Base-by-base conservation (phyloP, 1,140 invertebrate genomes). In the Drosophila orosa region DNA sequence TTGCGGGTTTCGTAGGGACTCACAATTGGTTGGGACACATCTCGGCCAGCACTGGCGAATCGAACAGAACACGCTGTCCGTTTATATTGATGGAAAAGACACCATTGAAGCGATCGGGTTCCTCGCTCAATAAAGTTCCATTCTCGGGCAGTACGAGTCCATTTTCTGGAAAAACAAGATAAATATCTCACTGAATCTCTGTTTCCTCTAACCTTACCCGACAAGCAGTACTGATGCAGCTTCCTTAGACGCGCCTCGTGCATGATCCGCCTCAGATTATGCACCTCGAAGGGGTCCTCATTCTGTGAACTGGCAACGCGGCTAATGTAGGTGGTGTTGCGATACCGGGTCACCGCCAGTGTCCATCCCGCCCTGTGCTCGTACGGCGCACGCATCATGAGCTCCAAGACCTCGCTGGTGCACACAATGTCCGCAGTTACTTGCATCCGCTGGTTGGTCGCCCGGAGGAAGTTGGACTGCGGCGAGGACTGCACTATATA, bases 321-420 rank as follows among this genome's bases (percentile, higher is more conserved):
- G n/a, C 71, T 68, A 8, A 86, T 69, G 31, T 83, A 86, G 1
- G 69, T 59, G 3, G 75, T 86, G 45, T 83, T 79, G 0, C 67
- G 59, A 37, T 67, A 86, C 8, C 58, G 78, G 27, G 65, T 60
- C 0, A 60, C 62, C 6, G 61, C 83, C 17, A 86, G 19, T 3
- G 45, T 60, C 79, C 79, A 86, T n/a, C 66, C 74, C 7, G 39
- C 13, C 5, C 44, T 59, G 17, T 31, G n/a, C n/a, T 87, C 74
- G 37, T 76, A 79, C 4, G 84, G 83, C 3, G 82, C 37, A 5
- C 62, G 52, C 83, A 87, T 76, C 8, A 86, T 52, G n/a, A 79
- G 7, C 29, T 65, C 60, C 22, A 86, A 35, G 8, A 79, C 55
- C 10, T 87, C 66, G 1, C 66, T 57, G 15, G 42, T 62, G 50